Base-by-base conservation (phyloP, 2,797 vertebrate species). In the Phoeniculus purpureus region DNA sequence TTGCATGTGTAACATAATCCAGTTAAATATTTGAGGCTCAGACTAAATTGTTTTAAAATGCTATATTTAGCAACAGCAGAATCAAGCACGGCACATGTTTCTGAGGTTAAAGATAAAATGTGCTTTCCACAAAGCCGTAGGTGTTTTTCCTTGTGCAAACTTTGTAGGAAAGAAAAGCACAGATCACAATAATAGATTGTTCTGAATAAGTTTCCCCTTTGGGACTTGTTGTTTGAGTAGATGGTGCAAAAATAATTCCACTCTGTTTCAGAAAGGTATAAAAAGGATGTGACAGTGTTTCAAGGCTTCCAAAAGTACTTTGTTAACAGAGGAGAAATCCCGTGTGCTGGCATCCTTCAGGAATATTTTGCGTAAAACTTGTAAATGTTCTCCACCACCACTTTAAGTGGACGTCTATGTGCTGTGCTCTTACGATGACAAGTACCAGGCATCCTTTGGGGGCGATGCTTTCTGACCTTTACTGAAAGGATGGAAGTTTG, bases 1-100 rank as follows among this genome's bases (percentile, higher is more conserved):
- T 81, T 80, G 32, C 67, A 56, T 90, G 56, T 76, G 77, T 84
- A 78, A 70, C 23, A 12, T 71, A 94, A 94, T 86, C 77, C 91
- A 81, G 48, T 86, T 87, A 92, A 91, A 65, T 90, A 72, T 74
- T 89, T 76, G 23, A 47, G 60, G 48, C 48, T 78, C 52, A 81
- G 59, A 59, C 75, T 80, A 65, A 51, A 93, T 85, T 92, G 59
- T 89, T 92, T 93, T 93, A 54, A 85, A 70, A 66, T 58, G 61
- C 89, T 95, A 51, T 93, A 83, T 96, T 89, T 94, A 90, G 68
- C 47, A 43, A 37, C 26, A 55, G 9, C 61, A 73, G 79, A 79
- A 65, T 68, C 25, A 71, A 85, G 31, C 48, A 56, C 60, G 81
- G 45, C 59, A 48, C 67, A 15, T 65, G 32, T 85, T 82, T 74